Percentiles rank a stretch among this genome's conserved stretches.
phyloP scores from a whole-genome alignment of 2,888 invertebrate species.

The Neoascia interrupta region DNA sequence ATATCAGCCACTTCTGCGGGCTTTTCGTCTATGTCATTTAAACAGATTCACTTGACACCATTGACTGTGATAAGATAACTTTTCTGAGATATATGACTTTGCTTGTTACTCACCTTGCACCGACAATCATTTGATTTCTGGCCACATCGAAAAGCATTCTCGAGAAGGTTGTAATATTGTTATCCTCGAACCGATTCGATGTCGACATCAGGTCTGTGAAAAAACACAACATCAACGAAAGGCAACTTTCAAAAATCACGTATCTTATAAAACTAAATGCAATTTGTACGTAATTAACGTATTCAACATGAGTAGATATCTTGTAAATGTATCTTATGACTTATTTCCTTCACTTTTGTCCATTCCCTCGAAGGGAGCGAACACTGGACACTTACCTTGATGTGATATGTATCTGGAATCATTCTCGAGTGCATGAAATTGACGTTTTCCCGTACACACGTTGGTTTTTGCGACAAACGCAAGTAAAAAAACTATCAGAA shows the following conservation, averaged over 20 bases:
- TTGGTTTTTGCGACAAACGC: constrained; percentile 17
- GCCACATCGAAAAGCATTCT: constrained; percentile 92
- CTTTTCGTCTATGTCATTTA: too few species aligned
- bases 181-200: constrained; percentile 86
- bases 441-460: constrained; percentile 18
- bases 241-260: constrained; percentile 2
- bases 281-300: constrained; percentile 16
- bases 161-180: constrained; percentile 88
- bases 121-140: constrained; percentile 92
- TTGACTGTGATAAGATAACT: constrained; percentile 52
- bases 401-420: constrained; percentile 79
- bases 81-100: too few species aligned
- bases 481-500: constrained; percentile 27
- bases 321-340: too few species aligned
- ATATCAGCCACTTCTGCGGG: too few species aligned
- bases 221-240: constrained; percentile 72
- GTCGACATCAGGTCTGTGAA: constrained; percentile 85
- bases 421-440: constrained; percentile 71
- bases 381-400: constrained; percentile 75
- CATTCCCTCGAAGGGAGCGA: too few species aligned
- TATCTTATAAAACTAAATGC: constrained; percentile 40
- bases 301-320: too few species aligned
- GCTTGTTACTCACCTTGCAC: constrained; percentile 90
- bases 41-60: too few species aligned
- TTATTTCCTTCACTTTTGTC: too few species aligned